These are phyloP conservation scores for Listronotus bonariensis DNA, from an alignment of 1,140 invertebrate species.

Conservation along the genomic window DNA sequence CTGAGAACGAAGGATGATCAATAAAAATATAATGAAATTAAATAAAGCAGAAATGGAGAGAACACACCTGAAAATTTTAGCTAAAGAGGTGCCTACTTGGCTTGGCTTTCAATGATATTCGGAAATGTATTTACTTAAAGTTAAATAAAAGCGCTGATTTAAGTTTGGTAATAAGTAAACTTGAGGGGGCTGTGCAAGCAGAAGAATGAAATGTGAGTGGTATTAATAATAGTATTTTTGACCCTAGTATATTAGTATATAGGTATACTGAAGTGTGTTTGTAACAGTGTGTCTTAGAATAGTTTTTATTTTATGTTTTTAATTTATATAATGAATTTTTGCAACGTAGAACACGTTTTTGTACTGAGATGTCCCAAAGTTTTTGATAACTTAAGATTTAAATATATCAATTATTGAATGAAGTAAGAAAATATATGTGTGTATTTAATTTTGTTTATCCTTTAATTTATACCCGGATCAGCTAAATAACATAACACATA, in stretches of 20 bases:
- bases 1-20: too few species aligned
- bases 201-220: conserved; percentile 34
- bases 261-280: conserved; percentile 13
- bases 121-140: conserved; percentile 77
- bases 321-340: too few species aligned
- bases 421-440: too few species aligned
- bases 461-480: too few species aligned
- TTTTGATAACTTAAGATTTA: too few species aligned
- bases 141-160: conserved; percentile 70
- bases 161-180: conserved; percentile 64
- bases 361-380: too few species aligned
- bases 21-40: too few species aligned
- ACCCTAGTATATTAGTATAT: neutral
- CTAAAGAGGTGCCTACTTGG: conserved; percentile 76
- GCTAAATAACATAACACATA: too few species aligned
- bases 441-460: too few species aligned
- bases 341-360: too few species aligned
- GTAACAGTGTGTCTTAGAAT: neutral
- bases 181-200: conserved; percentile 59
- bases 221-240: conserved; percentile 2
- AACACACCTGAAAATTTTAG: conserved; percentile 75
- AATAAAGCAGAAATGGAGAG: conserved; percentile 71
- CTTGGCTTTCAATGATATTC: conserved; percentile 71
- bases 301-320: too few species aligned
- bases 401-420: too few species aligned